Conservation (phyloP, 2,888 invertebrate genomes). For the Lysandra bellargus region DNA sequence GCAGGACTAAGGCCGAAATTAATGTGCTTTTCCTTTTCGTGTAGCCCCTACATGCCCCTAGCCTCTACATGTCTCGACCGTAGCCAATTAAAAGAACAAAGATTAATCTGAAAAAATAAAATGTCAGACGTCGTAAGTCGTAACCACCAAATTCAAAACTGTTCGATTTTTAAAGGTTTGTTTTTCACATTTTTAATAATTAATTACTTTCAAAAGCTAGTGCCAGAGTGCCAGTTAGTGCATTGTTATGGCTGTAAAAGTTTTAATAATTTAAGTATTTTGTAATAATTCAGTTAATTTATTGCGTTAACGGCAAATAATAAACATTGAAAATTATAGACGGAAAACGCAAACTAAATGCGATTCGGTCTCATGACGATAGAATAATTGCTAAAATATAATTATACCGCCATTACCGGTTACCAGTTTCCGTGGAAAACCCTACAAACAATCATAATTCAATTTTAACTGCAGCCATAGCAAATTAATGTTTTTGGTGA, state of each 20-base stretch:
- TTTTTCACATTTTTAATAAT: not conserved
- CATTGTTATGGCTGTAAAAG: too few relatives aligned
- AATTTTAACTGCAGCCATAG: constrained; percentile 13
- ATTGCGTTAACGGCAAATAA: not conserved
- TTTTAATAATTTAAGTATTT: too few relatives aligned
- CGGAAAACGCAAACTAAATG: not conserved
- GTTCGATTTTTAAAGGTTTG: not conserved
- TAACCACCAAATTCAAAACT: not conserved
- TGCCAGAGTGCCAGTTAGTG: too few relatives aligned
- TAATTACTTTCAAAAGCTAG: too few relatives aligned
- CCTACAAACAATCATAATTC: not conserved
- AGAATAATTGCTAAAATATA: constrained; percentile 17
- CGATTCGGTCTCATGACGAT: not conserved
- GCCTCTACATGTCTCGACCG: constrained; percentile 1
- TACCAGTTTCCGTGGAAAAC: not conserved
- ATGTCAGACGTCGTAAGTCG: not conserved
- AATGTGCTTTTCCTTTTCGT: constrained; percentile 16
- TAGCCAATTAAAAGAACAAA: constrained; percentile 14
- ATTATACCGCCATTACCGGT: constrained; percentile 4
- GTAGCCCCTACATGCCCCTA: constrained; percentile 15
- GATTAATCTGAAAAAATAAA: not conserved
- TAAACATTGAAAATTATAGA: not conserved
- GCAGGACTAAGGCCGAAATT: constrained; percentile 12
- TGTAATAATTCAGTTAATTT: too few relatives aligned
- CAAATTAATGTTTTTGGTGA: not conserved